A percentile compares a stretch with the other conserved stretches of the same genome.
Conservation (phyloP, 30 jellyfish, hydroid and myxozoan species). For the Cassiopea andromeda region DNA sequence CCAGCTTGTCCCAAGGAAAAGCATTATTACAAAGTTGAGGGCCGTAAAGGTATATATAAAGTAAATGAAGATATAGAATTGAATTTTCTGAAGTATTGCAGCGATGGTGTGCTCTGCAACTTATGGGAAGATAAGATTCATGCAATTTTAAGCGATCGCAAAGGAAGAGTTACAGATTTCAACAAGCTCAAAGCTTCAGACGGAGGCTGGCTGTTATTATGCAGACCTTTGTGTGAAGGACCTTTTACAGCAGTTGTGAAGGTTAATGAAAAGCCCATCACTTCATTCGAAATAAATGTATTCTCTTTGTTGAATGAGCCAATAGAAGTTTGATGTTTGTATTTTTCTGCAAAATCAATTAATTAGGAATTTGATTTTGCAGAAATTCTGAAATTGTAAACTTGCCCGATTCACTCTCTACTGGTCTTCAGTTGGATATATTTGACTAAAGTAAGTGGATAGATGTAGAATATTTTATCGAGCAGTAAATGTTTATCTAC, state of each 20-base stretch:
- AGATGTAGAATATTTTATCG: too few species aligned
- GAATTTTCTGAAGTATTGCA: slow-evolving; percentile 7
- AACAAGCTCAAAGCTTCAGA: neutral
- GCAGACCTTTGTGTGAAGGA: slow-evolving; percentile 13
- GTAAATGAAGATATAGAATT: neutral
- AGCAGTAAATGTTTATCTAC: too few species aligned
- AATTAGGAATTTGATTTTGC: neutral
- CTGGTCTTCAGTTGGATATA: too few species aligned
- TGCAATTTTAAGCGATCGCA: neutral
- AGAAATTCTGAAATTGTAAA: too few species aligned
- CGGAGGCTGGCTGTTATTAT: slow-evolving; percentile 17
- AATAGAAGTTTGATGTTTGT: slow-evolving; percentile 4
- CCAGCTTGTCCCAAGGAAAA: slow-evolving; percentile 17
- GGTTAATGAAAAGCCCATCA: slow-evolving; percentile 12
- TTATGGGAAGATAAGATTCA: neutral
- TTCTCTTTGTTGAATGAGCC: slow-evolving; percentile 7
- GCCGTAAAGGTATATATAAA: neutral
- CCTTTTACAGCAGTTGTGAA: slow-evolving; percentile 15
- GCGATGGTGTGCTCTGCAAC: slow-evolving; percentile 5
- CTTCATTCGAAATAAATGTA: slow-evolving; percentile 1
- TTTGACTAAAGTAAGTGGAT: too few species aligned
- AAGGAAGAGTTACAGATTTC: neutral
- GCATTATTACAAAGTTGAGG: slow-evolving; percentile 5
- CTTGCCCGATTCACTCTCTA: too few species aligned
- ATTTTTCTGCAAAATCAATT: neutral